phyloP scores from a whole-genome alignment of 2,113 vertebrate genomes.

The Talpa occidentalis region DNA sequence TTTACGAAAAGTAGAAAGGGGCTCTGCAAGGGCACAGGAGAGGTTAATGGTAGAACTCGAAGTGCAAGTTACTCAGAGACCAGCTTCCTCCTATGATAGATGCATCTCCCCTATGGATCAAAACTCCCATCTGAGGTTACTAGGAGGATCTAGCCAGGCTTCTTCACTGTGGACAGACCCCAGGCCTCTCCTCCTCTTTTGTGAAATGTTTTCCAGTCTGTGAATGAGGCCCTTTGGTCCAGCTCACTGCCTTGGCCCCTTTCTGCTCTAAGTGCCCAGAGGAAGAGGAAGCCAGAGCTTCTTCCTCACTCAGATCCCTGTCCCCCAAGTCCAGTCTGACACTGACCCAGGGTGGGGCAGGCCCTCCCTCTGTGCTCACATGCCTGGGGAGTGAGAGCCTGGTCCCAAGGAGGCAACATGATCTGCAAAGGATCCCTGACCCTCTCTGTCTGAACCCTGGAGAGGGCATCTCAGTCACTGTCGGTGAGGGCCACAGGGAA shows the following conservation, averaged over 20 bases:
- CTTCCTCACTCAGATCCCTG: background rate
- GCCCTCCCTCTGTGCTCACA: background rate
- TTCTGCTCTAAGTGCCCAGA: background rate
- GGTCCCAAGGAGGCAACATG: slow-evolving; percentile 37
- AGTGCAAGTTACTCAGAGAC: background rate
- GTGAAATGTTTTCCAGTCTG: background rate
- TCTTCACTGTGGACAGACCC: background rate
- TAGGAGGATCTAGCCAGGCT: background rate
- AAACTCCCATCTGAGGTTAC: background rate
- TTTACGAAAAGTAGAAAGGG: slow-evolving; percentile 8
- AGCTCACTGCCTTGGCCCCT: background rate
- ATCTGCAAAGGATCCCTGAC: slow-evolving; percentile 54
- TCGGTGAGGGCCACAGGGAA: slow-evolving; percentile 70
- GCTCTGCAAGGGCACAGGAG: background rate
- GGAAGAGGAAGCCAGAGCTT: background rate
- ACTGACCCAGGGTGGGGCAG: background rate
- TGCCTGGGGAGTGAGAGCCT: background rate
- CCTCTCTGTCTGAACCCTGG: background rate
- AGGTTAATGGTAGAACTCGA: background rate
- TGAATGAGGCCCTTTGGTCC: background rate
- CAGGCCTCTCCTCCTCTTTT: background rate
- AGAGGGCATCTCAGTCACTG: slow-evolving; percentile 18
- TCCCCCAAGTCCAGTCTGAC: background rate
- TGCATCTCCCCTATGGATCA: background rate
- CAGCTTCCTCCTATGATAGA: background rate